These are phyloP conservation scores for Apteryx mantelli DNA, from an alignment of 2,113 vertebrate species.

Conservation along the genomic window DNA sequence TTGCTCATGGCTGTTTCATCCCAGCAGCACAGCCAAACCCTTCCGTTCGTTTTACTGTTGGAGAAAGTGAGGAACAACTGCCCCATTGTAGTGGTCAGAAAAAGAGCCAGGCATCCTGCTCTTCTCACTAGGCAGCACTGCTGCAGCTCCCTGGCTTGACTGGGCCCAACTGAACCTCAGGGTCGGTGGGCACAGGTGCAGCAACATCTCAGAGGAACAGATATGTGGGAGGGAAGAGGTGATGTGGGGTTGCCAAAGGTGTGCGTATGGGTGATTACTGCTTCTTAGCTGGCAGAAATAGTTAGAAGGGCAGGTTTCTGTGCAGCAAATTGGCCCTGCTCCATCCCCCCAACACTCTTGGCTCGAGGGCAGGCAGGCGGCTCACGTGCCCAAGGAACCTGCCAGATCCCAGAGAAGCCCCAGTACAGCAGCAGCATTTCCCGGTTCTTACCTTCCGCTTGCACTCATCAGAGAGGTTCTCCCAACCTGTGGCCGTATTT, in stretches of 20 bases:
- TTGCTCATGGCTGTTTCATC: not conserved
- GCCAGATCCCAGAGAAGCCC: not conserved
- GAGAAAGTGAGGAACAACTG: not conserved
- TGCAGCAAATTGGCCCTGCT: not conserved
- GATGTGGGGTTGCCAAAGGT: rapidly evolving
- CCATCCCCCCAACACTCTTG: rapidly evolving
- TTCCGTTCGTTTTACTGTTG: not conserved
- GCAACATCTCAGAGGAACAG: not conserved
- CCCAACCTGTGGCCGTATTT: not conserved
- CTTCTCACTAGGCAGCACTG: not conserved
- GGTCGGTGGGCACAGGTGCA: rapidly evolving
- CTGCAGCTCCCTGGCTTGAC: not conserved
- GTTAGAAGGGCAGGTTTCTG: rapidly evolving
- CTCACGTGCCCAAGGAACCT: rapidly evolving
- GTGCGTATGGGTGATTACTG: not conserved
- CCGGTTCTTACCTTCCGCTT: not conserved
- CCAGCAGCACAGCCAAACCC: not conserved
- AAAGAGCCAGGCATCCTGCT: not conserved
- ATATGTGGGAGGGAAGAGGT: rapidly evolving
- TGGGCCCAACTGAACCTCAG: rapidly evolving
- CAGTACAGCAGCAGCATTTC: rapidly evolving
- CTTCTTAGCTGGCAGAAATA: not conserved
- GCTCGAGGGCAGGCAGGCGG: rapidly evolving
- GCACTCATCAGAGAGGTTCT: not conserved
- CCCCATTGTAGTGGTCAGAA: not conserved